Evolutionary conservation across 2,888 invertebrate species (phyloP), one percentile per base, ranked within the genome.

Genomic region (Pyrrhia umbra): DNA sequence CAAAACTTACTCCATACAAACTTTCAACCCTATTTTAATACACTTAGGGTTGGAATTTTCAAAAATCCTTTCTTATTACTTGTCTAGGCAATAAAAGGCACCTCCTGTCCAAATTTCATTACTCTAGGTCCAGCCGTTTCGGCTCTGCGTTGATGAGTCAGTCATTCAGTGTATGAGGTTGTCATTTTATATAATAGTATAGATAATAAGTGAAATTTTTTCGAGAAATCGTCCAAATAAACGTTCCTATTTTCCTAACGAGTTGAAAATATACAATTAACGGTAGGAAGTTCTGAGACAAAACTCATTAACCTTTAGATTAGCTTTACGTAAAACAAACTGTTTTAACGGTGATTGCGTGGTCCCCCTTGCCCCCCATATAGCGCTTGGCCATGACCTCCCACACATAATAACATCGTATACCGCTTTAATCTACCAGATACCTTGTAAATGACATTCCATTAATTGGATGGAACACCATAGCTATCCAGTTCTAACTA

Each of bases 231-330:
- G 8, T 42, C 13, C 25, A 52, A 39, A 10, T 13, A 8, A 1
- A n/a, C 8, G 21, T 42, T 23, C 6, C 10, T 51, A 18, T 47
- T 40, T 46, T 37, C 10, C 15, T 34, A 30, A 16, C 6, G 6
- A 46, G 9, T 34, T 6, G 9, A 18, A 46, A 56, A 13, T 56
- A 40, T 50, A 37, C 57, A 46, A 37, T 57, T 50, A 56, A 34
- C 20, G 42, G 18, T 34, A 49, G 25, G 16, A 61, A 77, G 46
- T 70, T 74, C 13, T 34, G 18, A 55, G 37, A 63, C 46, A 42
- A 68, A 71, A 61, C 78, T 75, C 60, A 63, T 78, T 80, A 71
- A 49, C 51, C 37, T 60, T 60, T 60, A 64, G 64, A 81, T 73
- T 64, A 62, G 59, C 47, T 62, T 68, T 50, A 72, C 60, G 64